Evolutionary conservation across 1,140 invertebrate species (phyloP), one percentile per base, ranked within the genome.

Genomic region (Dendroctonus ponderosae): DNA sequence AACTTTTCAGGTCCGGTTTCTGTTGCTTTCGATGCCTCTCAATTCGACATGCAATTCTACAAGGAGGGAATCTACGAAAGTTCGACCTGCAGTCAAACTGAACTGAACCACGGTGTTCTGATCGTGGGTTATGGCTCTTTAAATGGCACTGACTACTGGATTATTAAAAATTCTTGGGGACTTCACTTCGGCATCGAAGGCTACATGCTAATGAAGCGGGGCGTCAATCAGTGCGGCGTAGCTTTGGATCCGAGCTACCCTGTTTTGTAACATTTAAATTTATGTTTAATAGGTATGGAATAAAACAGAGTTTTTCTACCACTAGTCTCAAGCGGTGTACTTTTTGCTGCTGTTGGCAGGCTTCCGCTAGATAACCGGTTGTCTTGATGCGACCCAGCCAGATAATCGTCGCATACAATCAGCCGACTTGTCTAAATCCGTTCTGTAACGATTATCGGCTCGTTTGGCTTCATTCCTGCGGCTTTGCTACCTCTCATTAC

Each of bases 21-120:
- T 5, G 85, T 93, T 53, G 96, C 94, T 66, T 97, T 99, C 76
- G 95, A 99, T 84, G 96, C 96, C 60, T 94, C 82, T 79, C 79
- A 83, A 72, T 94, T 82, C 79, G 79, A 83, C 74, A 83, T 88
- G 82, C 85, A 86, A 79, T 82, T 86, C 58, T 88, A 88, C 75
- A 80, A 82, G 4, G 77, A 81, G 67, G 85, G 85, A n/a, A 70
- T 87, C 46, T 87, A 86, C 77, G 15, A 60, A 38, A 46, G 51
- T 7, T 43, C 52, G 15, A 8, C 44, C 58, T 87, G 96, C 80
- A 88, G 86, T 71, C 78, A 86, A 6, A 77, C 81, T 9, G 79
- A 86, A 50, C 79, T 96, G 7, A 92, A 97, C 79, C 94, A 97
- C 76, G 94, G 91, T 68, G 96, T 95, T 5, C 76, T 94, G 5